These are phyloP conservation scores for Melopsittacus undulatus DNA, from an alignment of 2,797 vertebrate genomes.

Conservation along the genomic window DNA sequence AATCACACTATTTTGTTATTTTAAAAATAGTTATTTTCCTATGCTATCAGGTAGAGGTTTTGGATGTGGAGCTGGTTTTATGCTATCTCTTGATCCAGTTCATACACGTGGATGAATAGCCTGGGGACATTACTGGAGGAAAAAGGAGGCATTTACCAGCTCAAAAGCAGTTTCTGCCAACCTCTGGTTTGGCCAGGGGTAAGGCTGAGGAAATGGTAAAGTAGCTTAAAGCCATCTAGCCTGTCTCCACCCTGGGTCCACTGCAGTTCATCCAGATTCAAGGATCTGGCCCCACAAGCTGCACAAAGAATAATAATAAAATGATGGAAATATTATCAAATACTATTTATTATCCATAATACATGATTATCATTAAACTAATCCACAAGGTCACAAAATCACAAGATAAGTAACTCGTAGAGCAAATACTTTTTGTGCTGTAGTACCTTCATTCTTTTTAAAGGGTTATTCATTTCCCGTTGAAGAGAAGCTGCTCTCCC, in stretches of 20 bases:
- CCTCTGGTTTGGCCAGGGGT: constrained; percentile 25
- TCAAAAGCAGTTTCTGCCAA: constrained; percentile 41
- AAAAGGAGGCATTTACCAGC: constrained; percentile 19
- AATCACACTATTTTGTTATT: neutral
- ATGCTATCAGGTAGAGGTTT: neutral
- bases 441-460: constrained; percentile 98
- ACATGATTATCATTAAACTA: neutral
- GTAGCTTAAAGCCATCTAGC: constrained; percentile 23
- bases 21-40: neutral
- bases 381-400: neutral
- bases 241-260: constrained; percentile 1
- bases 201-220: constrained; percentile 22
- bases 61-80: neutral
- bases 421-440: neutral
- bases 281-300: constrained; percentile 22
- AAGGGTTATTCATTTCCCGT: constrained; percentile 98
- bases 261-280: constrained; percentile 24
- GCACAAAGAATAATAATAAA: constrained; percentile 24
- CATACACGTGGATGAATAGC: neutral
- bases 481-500: constrained; percentile 97
- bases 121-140: constrained; percentile 1
- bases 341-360: neutral
- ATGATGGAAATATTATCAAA: constrained; percentile 14
- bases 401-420: neutral
- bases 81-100: neutral